A percentile compares a stretch with the other conserved stretches of the same genome.
Conservation (phyloP, 64 coral and sea anemone species). For the Dendronephthya gigantea region DNA sequence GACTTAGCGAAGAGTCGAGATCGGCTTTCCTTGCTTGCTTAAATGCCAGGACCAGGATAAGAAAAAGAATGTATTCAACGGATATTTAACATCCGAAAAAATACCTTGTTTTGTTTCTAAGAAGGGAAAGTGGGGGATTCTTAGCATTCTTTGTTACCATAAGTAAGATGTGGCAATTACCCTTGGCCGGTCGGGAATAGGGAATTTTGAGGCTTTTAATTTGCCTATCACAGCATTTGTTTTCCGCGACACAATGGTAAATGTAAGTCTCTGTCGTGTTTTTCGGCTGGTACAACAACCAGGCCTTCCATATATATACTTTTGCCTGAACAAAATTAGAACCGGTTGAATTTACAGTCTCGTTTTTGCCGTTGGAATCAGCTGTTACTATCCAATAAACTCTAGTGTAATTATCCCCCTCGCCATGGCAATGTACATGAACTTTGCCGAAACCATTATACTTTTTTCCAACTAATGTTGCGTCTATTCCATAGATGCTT, state of each 20-base stretch:
- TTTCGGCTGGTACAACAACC: neutral
- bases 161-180: neutral
- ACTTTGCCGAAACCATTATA: neutral
- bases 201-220: neutral
- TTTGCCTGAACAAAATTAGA: neutral
- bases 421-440: neutral
- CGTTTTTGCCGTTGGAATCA: neutral
- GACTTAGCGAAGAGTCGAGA: no score
- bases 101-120: no score
- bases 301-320: neutral
- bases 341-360: neutral
- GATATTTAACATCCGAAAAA: no score
- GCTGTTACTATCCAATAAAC: neutral
- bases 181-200: neutral
- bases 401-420: neutral
- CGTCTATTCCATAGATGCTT: no score
- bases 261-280: neutral
- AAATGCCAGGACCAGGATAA: no score
- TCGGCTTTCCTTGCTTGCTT: no score
- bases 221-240: neutral
- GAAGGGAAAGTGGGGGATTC: no score
- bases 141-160: no score
- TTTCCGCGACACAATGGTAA: neutral
- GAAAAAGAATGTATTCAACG: no score
- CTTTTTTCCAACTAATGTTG: no score